Conservation (phyloP, 23 tunicate species). For the Clavelina lepadiformis region DNA sequence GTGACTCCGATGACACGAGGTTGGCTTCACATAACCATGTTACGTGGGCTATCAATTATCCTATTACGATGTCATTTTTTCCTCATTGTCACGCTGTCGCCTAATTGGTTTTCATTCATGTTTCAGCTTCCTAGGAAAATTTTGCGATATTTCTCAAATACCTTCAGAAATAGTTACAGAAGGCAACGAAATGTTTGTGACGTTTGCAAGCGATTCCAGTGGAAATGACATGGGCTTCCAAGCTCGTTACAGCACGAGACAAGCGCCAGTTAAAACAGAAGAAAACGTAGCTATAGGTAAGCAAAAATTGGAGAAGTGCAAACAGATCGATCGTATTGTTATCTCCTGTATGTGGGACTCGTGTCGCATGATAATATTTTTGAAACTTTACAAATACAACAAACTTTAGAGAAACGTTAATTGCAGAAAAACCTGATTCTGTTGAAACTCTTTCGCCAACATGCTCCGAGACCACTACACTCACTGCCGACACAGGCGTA, state of each 20-base stretch:
- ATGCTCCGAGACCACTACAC: too few relatives aligned
- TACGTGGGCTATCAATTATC: too few relatives aligned
- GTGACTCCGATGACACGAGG: conserved; percentile 24
- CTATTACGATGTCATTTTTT: not conserved
- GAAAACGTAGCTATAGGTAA: too few relatives aligned
- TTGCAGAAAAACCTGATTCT: too few relatives aligned
- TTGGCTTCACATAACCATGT: conserved; percentile 7
- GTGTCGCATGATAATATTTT: too few relatives aligned
- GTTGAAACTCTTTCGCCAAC: too few relatives aligned
- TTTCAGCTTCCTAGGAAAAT: conserved; percentile 54
- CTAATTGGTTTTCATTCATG: not conserved
- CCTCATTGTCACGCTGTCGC: not conserved
- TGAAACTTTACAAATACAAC: too few relatives aligned
- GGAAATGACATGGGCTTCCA: conserved; percentile 72
- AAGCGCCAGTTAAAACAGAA: too few relatives aligned
- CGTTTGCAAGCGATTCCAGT: conserved; percentile 69
- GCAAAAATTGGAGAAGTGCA: too few relatives aligned
- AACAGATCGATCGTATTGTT: too few relatives aligned
- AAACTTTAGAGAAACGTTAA: too few relatives aligned
- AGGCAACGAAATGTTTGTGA: conserved; percentile 73
- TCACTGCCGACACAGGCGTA: conserved; percentile 10
- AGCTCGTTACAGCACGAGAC: conserved; percentile 32
- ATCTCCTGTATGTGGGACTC: too few relatives aligned
- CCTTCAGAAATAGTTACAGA: conserved; percentile 42
- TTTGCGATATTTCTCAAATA: conserved; percentile 34